Evolutionary conservation across 2,113 vertebrate genomes (phyloP), one percentile per base, ranked within the genome.

Genomic region (Fregata magnificens): DNA sequence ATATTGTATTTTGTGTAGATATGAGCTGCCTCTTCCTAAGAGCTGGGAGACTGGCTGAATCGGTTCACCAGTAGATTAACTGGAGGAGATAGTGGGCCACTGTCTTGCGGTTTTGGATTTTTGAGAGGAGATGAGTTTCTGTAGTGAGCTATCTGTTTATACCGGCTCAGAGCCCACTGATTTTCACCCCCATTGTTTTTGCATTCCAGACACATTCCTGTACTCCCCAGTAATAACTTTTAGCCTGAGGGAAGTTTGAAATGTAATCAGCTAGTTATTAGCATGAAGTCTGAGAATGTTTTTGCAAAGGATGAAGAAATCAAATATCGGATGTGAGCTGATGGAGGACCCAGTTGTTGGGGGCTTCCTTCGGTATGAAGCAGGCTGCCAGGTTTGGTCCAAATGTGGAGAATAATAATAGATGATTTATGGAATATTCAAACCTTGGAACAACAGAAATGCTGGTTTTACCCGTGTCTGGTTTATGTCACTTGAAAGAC

Each of bases 251-350:
- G 50, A 76, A 76, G 86, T 96, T 94, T 95, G 95, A 95, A 96
- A 96, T 93, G 91, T 94, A 96, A 96, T 97, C 90, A 79, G 42
- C 83, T 84, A 81, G 83, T 97, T 97, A 92, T 92, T 94, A 95
- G 88, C 88, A 69, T 21, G 4, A 92, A 95, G 88, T 82, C 95
- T 92, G 92, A 91, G 91, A 91, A 82, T 96, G 95, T 90, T 95
- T 97, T 90, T 93, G 58, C 77, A 90, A 78, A 92, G 77, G 77
- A 86, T 93, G 90, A 74, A 86, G 61, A 86, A 96, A 84, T 86
- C 47, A 44, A 67, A 82, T 59, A 26, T 31, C 31, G 83, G 88
- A 49, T 14, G 1, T 6, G 76, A 93, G 66, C 70, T 85, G 92
- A 59, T 0, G 0, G 90, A 86, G 59, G 70, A 90, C 50, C 55